phyloP scores from a whole-genome alignment of 2,797 vertebrate genomes.

The Atherinosoma microstoma region DNA sequence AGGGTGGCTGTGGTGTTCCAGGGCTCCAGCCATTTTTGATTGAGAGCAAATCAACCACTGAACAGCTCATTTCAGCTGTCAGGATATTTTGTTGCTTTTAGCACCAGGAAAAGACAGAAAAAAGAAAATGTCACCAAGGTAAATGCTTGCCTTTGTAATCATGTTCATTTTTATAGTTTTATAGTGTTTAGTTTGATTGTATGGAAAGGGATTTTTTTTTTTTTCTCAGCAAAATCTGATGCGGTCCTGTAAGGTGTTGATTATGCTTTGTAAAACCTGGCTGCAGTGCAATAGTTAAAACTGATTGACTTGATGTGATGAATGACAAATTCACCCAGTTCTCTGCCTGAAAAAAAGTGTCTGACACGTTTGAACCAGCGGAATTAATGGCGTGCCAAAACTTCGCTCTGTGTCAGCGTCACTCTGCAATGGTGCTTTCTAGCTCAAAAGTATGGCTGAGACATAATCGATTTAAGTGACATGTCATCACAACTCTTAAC shows the following conservation, averaged over 20 bases:
- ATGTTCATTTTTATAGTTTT: slow-evolving; percentile 2
- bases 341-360: slow-evolving; percentile 30
- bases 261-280: slow-evolving; percentile 23
- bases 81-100: slow-evolving; percentile 47
- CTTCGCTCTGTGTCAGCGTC: slow-evolving; percentile 32
- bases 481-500: slow-evolving; percentile 28
- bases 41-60: slow-evolving; percentile 64
- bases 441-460: slow-evolving; percentile 54
- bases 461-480: slow-evolving; percentile 57
- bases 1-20: slow-evolving; percentile 64
- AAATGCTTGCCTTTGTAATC: slow-evolving; percentile 35
- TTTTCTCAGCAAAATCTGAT: neutral
- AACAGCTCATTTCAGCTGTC: slow-evolving; percentile 57
- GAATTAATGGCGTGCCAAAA: slow-evolving; percentile 39
- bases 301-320: slow-evolving; percentile 30
- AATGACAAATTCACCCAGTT: slow-evolving; percentile 32
- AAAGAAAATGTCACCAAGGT: slow-evolving; percentile 22
- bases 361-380: slow-evolving; percentile 32
- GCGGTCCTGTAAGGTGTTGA: slow-evolving; percentile 1
- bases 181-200: neutral
- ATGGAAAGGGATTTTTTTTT: neutral
- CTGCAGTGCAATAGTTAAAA: slow-evolving; percentile 10
- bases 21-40: slow-evolving; percentile 68
- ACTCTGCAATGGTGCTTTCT: slow-evolving; percentile 30
- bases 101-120: slow-evolving; percentile 13